These are phyloP conservation scores for Sarotherodon lohbergeri DNA, from an alignment of 2,113 vertebrate genomes.

Conservation along the genomic window DNA sequence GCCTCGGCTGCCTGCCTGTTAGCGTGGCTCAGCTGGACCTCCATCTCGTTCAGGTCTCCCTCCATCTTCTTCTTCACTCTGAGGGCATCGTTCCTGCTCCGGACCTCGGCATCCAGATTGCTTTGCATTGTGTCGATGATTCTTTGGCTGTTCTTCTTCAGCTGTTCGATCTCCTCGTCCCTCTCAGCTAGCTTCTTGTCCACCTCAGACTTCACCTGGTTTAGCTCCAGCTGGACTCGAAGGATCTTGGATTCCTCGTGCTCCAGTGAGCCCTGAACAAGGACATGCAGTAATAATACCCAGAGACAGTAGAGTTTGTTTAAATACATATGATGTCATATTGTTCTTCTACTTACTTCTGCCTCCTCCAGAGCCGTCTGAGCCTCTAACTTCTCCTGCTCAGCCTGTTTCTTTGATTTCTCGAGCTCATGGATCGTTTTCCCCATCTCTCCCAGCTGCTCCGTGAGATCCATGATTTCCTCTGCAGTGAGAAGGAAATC, in stretches of 20 bases:
- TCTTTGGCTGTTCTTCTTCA: constrained; percentile 57
- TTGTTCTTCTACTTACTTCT: constrained; percentile 55
- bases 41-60: constrained; percentile 57
- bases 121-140: constrained; percentile 75
- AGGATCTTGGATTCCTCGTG: constrained; percentile 50
- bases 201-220: constrained; percentile 49
- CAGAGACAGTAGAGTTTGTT: not conserved
- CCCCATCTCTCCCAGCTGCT: constrained; percentile 52
- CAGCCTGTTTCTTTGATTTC: constrained; percentile 61
- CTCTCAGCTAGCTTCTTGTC: constrained; percentile 55
- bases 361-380: constrained; percentile 62
- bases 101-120: constrained; percentile 49
- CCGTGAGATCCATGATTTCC: constrained; percentile 59
- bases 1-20: constrained; percentile 77
- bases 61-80: constrained; percentile 79
- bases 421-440: constrained; percentile 59
- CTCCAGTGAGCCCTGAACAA: constrained; percentile 44
- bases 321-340: not conserved
- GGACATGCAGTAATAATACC: fast-evolving
- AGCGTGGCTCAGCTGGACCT: constrained; percentile 75
- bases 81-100: constrained; percentile 53
- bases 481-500: constrained; percentile 8
- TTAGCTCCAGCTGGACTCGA: constrained; percentile 53
- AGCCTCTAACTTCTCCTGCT: constrained; percentile 53
- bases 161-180: constrained; percentile 66